Base-by-base conservation (phyloP, 1,140 invertebrate genomes). In the Chlorops oryzae region DNA sequence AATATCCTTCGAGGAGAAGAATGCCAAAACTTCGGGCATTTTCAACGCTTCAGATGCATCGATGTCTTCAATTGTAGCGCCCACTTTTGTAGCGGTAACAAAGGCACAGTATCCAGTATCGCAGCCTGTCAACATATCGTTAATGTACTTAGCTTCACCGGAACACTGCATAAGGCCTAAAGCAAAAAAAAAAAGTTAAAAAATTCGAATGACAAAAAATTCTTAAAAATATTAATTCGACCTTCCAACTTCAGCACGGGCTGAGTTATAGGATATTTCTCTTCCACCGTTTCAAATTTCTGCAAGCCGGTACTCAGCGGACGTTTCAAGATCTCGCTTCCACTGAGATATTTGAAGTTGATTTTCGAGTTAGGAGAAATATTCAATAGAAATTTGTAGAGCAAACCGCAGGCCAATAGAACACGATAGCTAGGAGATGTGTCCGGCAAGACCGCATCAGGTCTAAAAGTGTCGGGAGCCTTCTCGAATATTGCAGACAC, bases 261-360 rank as follows among this genome's bases (percentile, higher is more conserved):
- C 65, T 93, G 74, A 55, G 82, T 88, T 1, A 92, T 61, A 1
- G 91, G 91, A 79, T 85, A 92, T 38, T 83, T 57, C n/a, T 80
- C 74, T 57, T 81, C 78, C 54, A 88, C 79, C 0, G 82, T 86
- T 47, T 87, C 80, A 61, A 78, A 92, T 9, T 78, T 75, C 63
- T 92, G 89, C 10, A 74, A 75, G 2, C 86, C 88, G 2, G 76
- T 79, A 0, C 86, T 90, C 1, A 90, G 50, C 0, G 77, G 78
- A 18, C 88, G 77, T 23, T 77, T 51, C 13, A 86, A 54, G 84
- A 82, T 21, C 82, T 59, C 51, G 0, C 74, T 78, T 2, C 82
- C 84, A 28, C 73, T 78, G 7, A 59, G 66, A 34, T 74, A 72
- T 28, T 63, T 68, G 3, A 70, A 61, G 40, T 65, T 64, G 0